Base-by-base conservation (phyloP, 2,888 invertebrate genomes). In the Diadromus collaris region DNA sequence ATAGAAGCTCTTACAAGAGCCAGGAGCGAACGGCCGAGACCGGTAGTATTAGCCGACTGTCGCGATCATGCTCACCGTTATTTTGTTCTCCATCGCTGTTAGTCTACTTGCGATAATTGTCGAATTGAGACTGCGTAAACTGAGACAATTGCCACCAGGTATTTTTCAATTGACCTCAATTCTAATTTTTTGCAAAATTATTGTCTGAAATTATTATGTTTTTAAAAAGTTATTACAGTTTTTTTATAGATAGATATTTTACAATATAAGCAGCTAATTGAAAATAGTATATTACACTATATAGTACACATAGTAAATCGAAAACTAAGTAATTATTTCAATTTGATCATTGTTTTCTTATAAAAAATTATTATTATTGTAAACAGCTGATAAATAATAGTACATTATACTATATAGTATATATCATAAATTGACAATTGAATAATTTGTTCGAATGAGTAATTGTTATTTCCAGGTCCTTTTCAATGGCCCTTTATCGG, bases 401-500 rank as follows among this genome's bases (percentile, higher is more conserved):
- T 41, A 41, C 5, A 5, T 41, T 16, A 16, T 4, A 4, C 16
- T 16, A 16, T 5, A 41, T 16, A 16, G 5, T 41, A 16, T 16
- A 41, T 41, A 41, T 2, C 1, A 16, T 48, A 21, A 7, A 2
- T 21, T 9, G 21, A 48, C 19, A 48, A 48, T 2, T 16, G 29
- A 64, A 64, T 64, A 44, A 38, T 63, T 13, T 27, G 7, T 16
- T 29, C 5, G 16, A n/a, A 10, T 19, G 24, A 10, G n/a, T 27
- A 21, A 64, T 46, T 56, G 27, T 10, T 74, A 61, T 48, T 21
- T 4, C 16, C 7, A 90, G 90, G 90, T 70, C 90, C 90, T 19
- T 85, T 87, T 27, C 63, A 85, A 61, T 90, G 89, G 90, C 90
- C 90, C 1, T 71, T 89, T 21, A 16, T 89, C 58, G 90, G 90